Conservation (phyloP, 2,113 vertebrate genomes). For the Meriones unguiculatus region DNA sequence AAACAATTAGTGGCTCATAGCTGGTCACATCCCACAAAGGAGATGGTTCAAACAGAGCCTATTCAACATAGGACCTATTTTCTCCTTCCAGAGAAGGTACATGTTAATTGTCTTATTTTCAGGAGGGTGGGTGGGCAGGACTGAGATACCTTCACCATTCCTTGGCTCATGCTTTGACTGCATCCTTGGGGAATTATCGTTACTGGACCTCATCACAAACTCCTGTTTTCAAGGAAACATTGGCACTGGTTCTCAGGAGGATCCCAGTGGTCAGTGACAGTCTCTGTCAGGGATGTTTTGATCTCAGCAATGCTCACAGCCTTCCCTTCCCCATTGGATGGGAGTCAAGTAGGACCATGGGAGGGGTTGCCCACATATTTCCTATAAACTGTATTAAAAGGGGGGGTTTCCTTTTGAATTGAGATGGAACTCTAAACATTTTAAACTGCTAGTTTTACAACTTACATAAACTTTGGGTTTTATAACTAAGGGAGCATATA, state of each 20-base stretch:
- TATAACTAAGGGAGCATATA: not conserved
- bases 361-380: not conserved
- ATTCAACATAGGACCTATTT: not conserved
- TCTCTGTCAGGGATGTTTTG: not conserved
- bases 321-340: not conserved
- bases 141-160: not conserved
- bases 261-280: not conserved
- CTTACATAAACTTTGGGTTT: not conserved
- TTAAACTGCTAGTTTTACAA: slow-evolving; percentile 2
- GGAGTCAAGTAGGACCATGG: not conserved
- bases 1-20: slow-evolving; percentile 20
- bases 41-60: not conserved
- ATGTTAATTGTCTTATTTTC: slow-evolving; percentile 8
- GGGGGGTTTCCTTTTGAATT: slow-evolving; percentile 2
- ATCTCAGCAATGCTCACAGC: not conserved
- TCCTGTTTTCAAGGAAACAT: not conserved
- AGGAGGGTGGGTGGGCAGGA: not conserved
- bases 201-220: not conserved
- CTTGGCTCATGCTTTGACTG: not conserved
- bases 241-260: too few species aligned
- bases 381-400: not conserved
- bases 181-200: not conserved
- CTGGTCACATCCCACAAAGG: not conserved
- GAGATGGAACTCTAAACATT: not conserved
- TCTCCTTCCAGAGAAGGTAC: not conserved